These are phyloP conservation scores for Elmis aenea DNA, from an alignment of 2,888 invertebrate genomes.

Conservation along the genomic window DNA sequence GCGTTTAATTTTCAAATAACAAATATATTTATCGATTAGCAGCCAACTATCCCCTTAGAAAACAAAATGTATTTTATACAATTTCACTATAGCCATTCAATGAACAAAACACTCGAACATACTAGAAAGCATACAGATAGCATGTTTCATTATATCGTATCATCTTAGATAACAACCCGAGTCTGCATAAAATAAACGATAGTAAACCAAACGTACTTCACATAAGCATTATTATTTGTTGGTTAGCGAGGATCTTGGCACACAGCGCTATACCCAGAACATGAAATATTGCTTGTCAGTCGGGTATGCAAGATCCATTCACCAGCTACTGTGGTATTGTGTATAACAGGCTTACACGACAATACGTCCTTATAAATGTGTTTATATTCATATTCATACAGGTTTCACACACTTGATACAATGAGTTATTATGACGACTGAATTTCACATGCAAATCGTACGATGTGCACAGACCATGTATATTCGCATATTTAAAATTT, in stretches of 20 bases:
- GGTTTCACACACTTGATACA: conserved; percentile 12
- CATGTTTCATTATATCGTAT: conserved; percentile 2
- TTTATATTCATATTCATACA: conserved; percentile 9
- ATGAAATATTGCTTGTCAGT: conserved; percentile 13
- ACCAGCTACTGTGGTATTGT: conserved; percentile 18
- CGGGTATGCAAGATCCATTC: conserved; percentile 16
- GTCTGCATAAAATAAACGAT: conserved; percentile 8
- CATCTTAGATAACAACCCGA: conserved; percentile 2
- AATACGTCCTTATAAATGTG: conserved; percentile 18
- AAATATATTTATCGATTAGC: no score
- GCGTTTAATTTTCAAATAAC: no score
- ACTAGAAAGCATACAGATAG: no score
- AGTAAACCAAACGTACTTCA: conserved; percentile 3
- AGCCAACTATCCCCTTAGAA: no score
- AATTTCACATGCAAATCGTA: no score
- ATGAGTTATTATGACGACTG: conserved; percentile 9
- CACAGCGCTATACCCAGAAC: conserved; percentile 1
- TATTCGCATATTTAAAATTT: no score
- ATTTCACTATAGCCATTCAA: no score
- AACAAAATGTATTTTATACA: no score
- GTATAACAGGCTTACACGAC: conserved; percentile 16
- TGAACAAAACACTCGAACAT: no score
- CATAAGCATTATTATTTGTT: no score
- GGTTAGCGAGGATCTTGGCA: no score
- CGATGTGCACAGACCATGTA: no score